Conservation (phyloP, 2,113 vertebrate species). For the Scartelaos histophorus region DNA sequence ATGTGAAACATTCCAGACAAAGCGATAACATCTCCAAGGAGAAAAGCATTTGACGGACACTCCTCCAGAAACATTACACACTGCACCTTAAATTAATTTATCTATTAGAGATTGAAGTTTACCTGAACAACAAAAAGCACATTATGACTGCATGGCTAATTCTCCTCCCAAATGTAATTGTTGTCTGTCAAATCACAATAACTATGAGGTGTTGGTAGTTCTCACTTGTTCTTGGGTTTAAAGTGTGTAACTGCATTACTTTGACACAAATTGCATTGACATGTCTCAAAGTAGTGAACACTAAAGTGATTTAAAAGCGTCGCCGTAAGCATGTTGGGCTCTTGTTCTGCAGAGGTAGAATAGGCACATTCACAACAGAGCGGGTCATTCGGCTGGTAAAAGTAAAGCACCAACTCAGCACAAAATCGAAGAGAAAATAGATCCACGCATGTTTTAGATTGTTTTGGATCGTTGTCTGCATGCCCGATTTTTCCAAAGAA, state of each 20-base stretch:
- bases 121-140: no score
- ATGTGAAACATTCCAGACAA: no score
- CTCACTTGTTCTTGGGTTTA: constrained; percentile 28
- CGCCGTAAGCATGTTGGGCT: constrained; percentile 74
- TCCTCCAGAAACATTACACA: no score
- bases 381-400: constrained; percentile 67
- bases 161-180: no score
- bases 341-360: constrained; percentile 58
- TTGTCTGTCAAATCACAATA: not conserved
- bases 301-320: constrained; percentile 77
- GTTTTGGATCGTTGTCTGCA: not conserved
- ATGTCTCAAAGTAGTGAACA: constrained; percentile 57
- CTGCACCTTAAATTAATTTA: no score
- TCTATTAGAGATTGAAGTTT: no score
- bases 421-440: not conserved
- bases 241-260: constrained; percentile 69
- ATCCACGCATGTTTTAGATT: not conserved
- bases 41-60: no score
- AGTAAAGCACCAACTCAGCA: constrained; percentile 62
- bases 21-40: no score
- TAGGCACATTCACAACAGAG: constrained; percentile 58
- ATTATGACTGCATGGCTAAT: no score
- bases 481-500: not conserved
- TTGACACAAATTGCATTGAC: constrained; percentile 75
- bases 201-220: not conserved